Conservation (phyloP, 2,888 invertebrate genomes). For the Melanophora roralis region DNA sequence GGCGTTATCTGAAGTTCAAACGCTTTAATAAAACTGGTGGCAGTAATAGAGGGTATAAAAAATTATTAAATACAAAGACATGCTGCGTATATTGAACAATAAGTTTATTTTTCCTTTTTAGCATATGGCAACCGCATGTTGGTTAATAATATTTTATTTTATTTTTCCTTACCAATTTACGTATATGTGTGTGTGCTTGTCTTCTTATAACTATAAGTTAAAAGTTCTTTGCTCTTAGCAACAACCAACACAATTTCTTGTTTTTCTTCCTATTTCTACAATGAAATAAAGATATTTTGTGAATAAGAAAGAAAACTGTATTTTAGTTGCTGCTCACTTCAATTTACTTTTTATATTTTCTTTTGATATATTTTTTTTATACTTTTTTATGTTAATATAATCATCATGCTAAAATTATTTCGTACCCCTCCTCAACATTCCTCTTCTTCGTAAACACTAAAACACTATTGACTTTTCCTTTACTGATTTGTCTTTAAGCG, state of each 20-base stretch:
- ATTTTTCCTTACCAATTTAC: background rate
- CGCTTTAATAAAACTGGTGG: too few relatives aligned
- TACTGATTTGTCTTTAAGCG: background rate
- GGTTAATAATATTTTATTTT: background rate
- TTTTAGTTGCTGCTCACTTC: background rate
- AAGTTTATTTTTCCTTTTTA: background rate
- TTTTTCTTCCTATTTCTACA: background rate
- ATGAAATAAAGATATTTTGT: background rate
- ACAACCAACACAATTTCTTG: background rate
- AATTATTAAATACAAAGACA: too few relatives aligned
- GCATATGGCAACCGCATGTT: conserved; percentile 1
- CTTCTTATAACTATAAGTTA: background rate
- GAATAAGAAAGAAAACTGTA: background rate
- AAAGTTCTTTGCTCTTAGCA: background rate
- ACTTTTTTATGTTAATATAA: conserved; percentile 38
- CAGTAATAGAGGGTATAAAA: too few relatives aligned
- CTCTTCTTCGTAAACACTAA: background rate
- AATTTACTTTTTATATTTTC: background rate
- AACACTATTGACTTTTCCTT: background rate
- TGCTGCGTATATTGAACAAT: background rate
- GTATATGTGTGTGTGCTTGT: background rate
- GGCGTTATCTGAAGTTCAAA: too few relatives aligned
- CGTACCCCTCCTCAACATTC: too few relatives aligned
- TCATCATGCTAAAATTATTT: conserved; percentile 26
- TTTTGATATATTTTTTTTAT: background rate